Evolutionary conservation across 2,113 vertebrate genomes (phyloP), one percentile per base, ranked within the genome.

Genomic region (Carassius auratus): DNA sequence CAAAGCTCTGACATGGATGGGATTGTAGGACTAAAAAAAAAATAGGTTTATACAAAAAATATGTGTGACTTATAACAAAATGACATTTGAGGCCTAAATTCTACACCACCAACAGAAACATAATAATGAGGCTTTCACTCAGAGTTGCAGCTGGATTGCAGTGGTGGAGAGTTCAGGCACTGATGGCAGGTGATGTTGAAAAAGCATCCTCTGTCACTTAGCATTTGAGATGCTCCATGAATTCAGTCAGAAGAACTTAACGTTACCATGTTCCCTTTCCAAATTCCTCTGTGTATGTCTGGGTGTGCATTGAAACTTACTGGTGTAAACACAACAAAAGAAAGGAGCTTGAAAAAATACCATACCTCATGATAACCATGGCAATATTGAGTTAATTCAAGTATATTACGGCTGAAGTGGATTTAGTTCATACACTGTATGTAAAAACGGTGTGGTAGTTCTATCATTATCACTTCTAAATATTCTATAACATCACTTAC

Each of bases 191-290:
- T 94, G 93, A 93, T 91, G 90, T 88, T 88, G 90, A 90, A 90
- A 87, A 92, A 93, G 90, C 90, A 88, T 90, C 90, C 88, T 81
- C 89, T 93, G 92, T 92, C 93, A 87, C 90, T 86, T 91, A 88
- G 88, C 83, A 91, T 94, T 93, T 91, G 87, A 85, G 89, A 93
- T 86, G 91, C 90, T 91, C 91, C 90, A 92, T 86, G 82, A 92
- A 92, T 76, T 92, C 85, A 93, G 91, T 94, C 93, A 92, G 86
- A 93, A 91, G 88, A 84, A 83, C 90, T 94, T 93, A 92, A 88
- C 88, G 87, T 77, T 92, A 89, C 45, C 42, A 26, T 79, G 57
- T 83, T 90, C 90, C 86, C 75, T 85, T 84, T 82, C 84, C 21
- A 88, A 88, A 69, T 90, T 23, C 68, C 66, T 71, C 19, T 57